Evolutionary conservation across 2,113 vertebrate genomes (phyloP).

Genomic region (Brachyhypopomus occidentalis): DNA sequence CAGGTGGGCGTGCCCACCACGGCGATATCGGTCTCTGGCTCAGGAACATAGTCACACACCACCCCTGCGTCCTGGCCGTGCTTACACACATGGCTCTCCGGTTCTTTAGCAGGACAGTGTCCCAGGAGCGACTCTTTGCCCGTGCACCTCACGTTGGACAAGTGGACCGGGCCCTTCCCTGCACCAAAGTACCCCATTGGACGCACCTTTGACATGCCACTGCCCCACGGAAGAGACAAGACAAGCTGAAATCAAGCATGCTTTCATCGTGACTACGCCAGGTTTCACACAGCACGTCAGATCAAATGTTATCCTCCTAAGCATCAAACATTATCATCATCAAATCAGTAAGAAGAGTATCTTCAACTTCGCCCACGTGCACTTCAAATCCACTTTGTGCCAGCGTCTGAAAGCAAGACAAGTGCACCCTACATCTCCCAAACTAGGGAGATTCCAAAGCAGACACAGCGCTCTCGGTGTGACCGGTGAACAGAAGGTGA

Average conservation of each 20-base stretch:
- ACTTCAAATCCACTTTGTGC: not conserved
- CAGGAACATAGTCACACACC: conserved; percentile 76
- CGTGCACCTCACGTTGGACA: conserved; percentile 83
- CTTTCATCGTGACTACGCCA: not conserved
- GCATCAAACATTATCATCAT: not conserved
- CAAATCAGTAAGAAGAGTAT: not conserved
- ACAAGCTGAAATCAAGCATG: not conserved
- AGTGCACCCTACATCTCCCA: too few species aligned
- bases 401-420: too few species aligned
- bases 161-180: conserved; percentile 81
- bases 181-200: conserved; percentile 80
- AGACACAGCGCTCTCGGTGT: not conserved
- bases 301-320: not conserved
- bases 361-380: not conserved
- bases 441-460: not conserved
- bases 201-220: conserved; percentile 77
- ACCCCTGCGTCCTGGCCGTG: conserved; percentile 81
- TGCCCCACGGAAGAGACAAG: conserved; percentile 60
- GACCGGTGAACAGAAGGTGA: not conserved
- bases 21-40: conserved; percentile 35
- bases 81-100: conserved; percentile 76
- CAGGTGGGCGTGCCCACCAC: conserved; percentile 64
- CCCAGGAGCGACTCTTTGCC: conserved; percentile 85
- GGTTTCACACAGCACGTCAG: not conserved
- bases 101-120: conserved; percentile 71